phyloP scores from a whole-genome alignment of 1,140 invertebrate species.

The Sogatella furcifera region DNA sequence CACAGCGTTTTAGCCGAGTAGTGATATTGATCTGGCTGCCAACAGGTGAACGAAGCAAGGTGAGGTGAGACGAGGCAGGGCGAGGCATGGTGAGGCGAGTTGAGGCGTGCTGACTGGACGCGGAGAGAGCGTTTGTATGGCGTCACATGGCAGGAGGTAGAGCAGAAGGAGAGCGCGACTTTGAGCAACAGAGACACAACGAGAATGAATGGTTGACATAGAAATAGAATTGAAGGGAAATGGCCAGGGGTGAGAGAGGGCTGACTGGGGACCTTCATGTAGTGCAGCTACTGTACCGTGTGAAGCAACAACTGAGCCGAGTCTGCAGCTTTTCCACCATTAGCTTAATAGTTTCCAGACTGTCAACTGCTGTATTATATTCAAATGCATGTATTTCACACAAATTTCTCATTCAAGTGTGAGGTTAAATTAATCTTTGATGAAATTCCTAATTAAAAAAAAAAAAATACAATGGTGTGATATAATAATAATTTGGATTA shows the following conservation, averaged over 20 bases:
- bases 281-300: too few relatives aligned
- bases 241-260: background rate
- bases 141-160: background rate
- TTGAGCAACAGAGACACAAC: background rate
- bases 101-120: background rate
- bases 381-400: too few relatives aligned
- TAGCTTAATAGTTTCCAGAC: too few relatives aligned
- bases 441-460: too few relatives aligned
- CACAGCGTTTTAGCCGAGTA: background rate
- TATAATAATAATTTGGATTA: too few relatives aligned
- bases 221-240: background rate
- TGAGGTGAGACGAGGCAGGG: constrained; percentile 2
- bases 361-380: too few relatives aligned
- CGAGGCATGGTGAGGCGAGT: constrained; percentile 3
- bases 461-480: too few relatives aligned
- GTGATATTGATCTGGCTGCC: background rate
- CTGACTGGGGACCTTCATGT: too few relatives aligned
- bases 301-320: too few relatives aligned
- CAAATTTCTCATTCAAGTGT: too few relatives aligned
- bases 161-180: background rate
- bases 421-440: too few relatives aligned
- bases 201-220: background rate
- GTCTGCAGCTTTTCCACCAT: too few relatives aligned
- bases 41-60: constrained; percentile 2
- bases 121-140: background rate